Percentiles rank a stretch among this genome's conserved stretches.
Conservation (phyloP, 2,113 vertebrate genomes). For the Phylloscopus trochilus region DNA sequence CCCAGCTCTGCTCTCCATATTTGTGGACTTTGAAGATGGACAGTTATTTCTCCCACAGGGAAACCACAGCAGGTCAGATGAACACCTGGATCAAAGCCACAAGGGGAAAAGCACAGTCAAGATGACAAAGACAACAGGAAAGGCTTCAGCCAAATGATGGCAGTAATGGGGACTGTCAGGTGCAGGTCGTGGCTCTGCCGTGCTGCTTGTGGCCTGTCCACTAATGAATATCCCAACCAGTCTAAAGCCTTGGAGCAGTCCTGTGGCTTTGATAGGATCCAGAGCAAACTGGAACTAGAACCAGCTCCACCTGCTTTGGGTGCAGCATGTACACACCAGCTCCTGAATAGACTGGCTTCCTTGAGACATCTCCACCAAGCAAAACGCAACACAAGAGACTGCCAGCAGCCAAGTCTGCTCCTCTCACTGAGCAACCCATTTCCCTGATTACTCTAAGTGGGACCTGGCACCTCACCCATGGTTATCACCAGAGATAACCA, state of each 20-base stretch:
- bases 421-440: not conserved
- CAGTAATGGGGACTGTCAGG: not conserved
- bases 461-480: not conserved
- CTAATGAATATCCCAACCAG: not conserved
- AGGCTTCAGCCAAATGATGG: not conserved
- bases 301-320: not conserved
- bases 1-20: not conserved
- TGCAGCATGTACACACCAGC: not conserved
- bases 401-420: accelerated
- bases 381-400: not conserved
- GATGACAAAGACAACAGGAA: not conserved
- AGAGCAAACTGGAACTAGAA: not conserved
- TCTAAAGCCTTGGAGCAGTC: not conserved
- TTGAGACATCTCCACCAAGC: not conserved
- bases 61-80: not conserved
- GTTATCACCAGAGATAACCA: not conserved
- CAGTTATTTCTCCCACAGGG: not conserved
- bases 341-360: not conserved
- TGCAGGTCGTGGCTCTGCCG: not conserved
- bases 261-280: not conserved
- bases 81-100: not conserved
- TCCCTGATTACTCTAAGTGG: not conserved
- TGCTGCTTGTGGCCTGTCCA: not conserved
- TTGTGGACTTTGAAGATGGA: not conserved
- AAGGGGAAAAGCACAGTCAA: not conserved